These are phyloP conservation scores for Loriculus beryllinus DNA, from an alignment of 2,797 vertebrate species.

Conservation along the genomic window DNA sequence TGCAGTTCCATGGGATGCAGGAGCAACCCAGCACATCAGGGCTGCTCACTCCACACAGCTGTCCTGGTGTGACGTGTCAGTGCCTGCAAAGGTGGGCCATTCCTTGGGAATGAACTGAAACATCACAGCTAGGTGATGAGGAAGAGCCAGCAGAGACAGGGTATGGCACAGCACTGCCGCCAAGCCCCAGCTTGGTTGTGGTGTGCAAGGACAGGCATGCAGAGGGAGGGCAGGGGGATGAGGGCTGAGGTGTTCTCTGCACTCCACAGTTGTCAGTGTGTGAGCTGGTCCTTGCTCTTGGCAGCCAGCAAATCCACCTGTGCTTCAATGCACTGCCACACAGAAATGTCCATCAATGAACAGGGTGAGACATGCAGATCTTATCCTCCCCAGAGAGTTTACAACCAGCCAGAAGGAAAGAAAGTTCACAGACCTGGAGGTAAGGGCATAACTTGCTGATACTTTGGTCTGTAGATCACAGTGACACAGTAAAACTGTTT, in stretches of 20 bases:
- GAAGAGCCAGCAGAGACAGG: neutral
- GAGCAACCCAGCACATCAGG: accelerated
- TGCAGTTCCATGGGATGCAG: neutral
- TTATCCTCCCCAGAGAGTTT: neutral
- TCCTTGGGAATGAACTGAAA: neutral
- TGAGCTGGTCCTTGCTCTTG: neutral
- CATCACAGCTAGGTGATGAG: accelerated
- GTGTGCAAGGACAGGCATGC: neutral
- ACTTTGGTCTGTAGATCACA: neutral
- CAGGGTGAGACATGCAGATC: neutral
- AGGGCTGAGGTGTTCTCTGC: neutral
- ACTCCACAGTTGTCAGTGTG: neutral
- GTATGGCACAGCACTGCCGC: neutral
- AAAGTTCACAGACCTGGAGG: neutral
- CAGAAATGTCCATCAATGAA: neutral
- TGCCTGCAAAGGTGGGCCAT: accelerated
- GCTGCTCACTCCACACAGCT: neutral
- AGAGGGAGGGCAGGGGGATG: neutral
- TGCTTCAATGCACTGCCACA: neutral
- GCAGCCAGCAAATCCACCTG: neutral
- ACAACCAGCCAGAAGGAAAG: neutral
- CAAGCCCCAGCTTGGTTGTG: accelerated
- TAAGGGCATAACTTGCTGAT: neutral
- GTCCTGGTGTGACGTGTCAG: accelerated
- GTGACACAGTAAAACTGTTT: neutral